Conservation (phyloP, 1,140 invertebrate species). For the Drosophila tropicalis region DNA sequence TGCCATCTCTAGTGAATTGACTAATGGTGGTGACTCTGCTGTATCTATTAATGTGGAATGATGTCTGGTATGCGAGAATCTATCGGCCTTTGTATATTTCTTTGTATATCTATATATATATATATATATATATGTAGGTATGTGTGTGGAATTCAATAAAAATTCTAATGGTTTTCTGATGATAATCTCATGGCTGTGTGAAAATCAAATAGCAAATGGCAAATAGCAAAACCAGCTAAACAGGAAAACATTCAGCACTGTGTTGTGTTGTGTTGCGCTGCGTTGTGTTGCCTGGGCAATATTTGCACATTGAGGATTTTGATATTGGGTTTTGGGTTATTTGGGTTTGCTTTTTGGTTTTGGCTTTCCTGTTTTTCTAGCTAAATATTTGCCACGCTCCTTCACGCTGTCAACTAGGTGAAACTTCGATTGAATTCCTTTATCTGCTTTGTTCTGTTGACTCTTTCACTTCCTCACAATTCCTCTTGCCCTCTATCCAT, state of each 20-base stretch:
- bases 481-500: not conserved
- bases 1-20: not conserved
- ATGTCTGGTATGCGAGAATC: constrained; percentile 2
- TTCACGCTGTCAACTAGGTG: constrained; percentile 68
- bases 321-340: constrained; percentile 50
- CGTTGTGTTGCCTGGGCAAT: constrained; percentile 53
- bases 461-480: constrained; percentile 9
- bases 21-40: not conserved
- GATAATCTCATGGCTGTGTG: constrained; percentile 77
- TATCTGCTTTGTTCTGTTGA: constrained; percentile 50
- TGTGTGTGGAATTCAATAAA: constrained; percentile 80
- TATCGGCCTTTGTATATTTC: not conserved
- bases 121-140: constrained; percentile 16
- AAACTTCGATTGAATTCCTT: constrained; percentile 80
- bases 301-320: constrained; percentile 67
- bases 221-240: constrained; percentile 14
- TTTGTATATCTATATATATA: not conserved
- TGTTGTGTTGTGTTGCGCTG: constrained; percentile 39
- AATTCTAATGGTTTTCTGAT: constrained; percentile 82
- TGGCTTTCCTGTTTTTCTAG: constrained; percentile 39
- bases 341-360: constrained; percentile 54
- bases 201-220: constrained; percentile 73
- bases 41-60: constrained; percentile 4
- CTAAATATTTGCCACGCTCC: constrained; percentile 70
- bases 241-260: constrained; percentile 1